phyloP scores from a whole-genome alignment of 1,140 invertebrate species.

The Pogonognathellus flavescens region DNA sequence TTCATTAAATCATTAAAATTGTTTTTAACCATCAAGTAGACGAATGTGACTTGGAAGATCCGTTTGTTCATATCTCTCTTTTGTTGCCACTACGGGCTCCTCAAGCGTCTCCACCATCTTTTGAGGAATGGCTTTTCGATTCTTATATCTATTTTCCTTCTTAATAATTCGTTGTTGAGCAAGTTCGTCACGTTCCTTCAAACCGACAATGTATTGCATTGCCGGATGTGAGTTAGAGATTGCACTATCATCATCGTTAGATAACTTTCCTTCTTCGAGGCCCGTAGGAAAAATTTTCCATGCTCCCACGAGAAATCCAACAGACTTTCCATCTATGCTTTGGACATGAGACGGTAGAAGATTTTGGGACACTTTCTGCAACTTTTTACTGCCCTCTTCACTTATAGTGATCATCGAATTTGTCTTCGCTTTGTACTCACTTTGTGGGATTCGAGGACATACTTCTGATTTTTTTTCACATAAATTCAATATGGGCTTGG shows the following conservation, averaged over 20 bases:
- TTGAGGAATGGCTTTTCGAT: background rate
- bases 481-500: no score
- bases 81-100: no score
- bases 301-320: background rate
- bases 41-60: background rate
- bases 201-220: background rate
- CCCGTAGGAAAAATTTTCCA: background rate
- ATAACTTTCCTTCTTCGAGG: background rate
- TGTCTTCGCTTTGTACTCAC: no score
- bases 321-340: background rate
- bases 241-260: background rate
- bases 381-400: no score
- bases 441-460: no score
- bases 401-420: no score
- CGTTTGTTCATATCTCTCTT: background rate
- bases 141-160: background rate
- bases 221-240: background rate
- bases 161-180: background rate
- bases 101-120: no score
- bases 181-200: background rate
- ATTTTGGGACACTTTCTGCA: no score
- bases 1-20: background rate
- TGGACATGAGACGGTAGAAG: background rate
- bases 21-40: background rate
- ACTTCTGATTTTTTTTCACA: no score